Evolutionary conservation across 1,140 invertebrate species (phyloP).

Genomic region (Trachymyrmex septentrionalis): DNA sequence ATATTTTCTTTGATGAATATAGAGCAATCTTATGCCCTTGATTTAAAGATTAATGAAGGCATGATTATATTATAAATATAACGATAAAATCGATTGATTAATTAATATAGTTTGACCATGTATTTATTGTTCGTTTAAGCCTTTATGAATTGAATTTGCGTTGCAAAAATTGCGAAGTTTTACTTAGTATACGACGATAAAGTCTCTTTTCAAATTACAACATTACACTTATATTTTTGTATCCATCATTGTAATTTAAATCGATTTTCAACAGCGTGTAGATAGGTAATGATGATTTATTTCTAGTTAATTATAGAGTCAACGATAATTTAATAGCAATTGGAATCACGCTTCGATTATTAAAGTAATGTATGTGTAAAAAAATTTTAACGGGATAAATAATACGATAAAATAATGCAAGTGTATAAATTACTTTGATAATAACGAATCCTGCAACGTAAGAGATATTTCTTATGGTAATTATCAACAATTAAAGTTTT

Average conservation of each 20-base stretch:
- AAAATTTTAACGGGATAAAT: neutral
- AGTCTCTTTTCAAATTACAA: neutral
- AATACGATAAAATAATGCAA: neutral
- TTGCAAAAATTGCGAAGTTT: too few relatives aligned
- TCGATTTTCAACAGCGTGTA: neutral
- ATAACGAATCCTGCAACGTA: neutral
- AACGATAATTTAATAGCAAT: neutral
- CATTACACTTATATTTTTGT: too few relatives aligned
- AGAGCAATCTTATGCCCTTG: conserved; percentile 6
- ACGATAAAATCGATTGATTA: neutral
- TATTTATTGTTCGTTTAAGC: too few relatives aligned
- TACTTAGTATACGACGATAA: neutral
- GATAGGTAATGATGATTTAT: neutral
- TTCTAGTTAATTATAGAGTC: neutral
- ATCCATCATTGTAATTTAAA: neutral
- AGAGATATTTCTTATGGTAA: conserved; percentile 21
- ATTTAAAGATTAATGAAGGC: neutral
- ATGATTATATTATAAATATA: neutral
- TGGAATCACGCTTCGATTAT: conserved; percentile 7
- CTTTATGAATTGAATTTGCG: too few relatives aligned
- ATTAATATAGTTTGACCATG: too few relatives aligned
- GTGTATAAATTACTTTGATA: conserved; percentile 29
- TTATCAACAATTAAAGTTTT: conserved; percentile 2
- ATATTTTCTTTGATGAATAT: conserved; percentile 33
- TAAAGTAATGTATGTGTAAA: neutral